Percentiles rank a stretch among this genome's conserved stretches.
Conservation (phyloP, 2,888 invertebrate genomes). For the Tenthredo amoena region DNA sequence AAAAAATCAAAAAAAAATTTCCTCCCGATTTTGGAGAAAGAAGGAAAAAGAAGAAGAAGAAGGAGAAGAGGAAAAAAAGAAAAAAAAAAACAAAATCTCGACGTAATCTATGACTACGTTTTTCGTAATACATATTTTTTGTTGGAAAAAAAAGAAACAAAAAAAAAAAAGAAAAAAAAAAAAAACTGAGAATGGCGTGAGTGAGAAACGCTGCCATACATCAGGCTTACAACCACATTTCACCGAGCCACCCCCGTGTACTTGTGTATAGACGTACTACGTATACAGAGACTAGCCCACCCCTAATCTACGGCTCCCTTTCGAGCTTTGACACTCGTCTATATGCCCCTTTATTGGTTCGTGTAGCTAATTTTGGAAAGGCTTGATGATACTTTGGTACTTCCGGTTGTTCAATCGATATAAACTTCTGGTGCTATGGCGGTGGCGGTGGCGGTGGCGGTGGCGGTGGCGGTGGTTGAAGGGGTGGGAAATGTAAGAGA, state of each 20-base stretch:
- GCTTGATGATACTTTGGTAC: background rate
- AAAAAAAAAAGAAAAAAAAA: slow-evolving; percentile 20
- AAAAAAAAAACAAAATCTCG: background rate
- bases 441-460: slow-evolving; percentile 47
- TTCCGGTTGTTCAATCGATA: slow-evolving; percentile 8
- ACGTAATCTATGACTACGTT: slow-evolving; percentile 48
- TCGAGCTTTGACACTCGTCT: slow-evolving; percentile 28
- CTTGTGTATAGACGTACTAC: background rate
- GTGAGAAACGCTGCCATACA: slow-evolving; percentile 50
- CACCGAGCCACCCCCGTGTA: background rate
- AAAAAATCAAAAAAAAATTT: slow-evolving; percentile 38
- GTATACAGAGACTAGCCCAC: background rate
- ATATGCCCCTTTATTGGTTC: slow-evolving; percentile 19
- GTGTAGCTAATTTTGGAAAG: background rate
- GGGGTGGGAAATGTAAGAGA: slow-evolving; percentile 20
- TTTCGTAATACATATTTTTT: slow-evolving; percentile 40
- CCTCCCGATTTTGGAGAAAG: slow-evolving; percentile 26
- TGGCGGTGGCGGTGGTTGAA: slow-evolving; percentile 55
- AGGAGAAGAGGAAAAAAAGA: background rate
- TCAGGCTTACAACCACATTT: slow-evolving; percentile 48
- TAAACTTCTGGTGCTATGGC: slow-evolving; percentile 33
- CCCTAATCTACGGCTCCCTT: slow-evolving; percentile 38
- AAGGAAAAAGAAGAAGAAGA: background rate
- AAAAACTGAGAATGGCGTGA: slow-evolving; percentile 48
- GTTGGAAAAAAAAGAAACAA: background rate